A percentile compares a stretch with the other conserved stretches of the same genome.
phyloP scores from a whole-genome alignment of 2,797 vertebrate genomes.

The Sebastes umbrosus region DNA sequence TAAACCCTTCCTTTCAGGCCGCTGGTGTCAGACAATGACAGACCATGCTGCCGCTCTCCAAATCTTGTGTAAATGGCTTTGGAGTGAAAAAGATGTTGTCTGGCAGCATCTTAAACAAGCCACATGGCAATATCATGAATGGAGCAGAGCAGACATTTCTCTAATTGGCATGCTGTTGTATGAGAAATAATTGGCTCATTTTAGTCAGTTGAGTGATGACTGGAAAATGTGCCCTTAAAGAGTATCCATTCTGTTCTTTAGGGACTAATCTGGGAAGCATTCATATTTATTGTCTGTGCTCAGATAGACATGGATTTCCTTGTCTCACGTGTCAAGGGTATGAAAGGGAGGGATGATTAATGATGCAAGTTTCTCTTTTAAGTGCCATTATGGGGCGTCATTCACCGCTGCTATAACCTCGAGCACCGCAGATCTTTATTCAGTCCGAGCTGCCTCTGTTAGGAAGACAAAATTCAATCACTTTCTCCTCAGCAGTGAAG shows the following conservation, averaged over 20 bases:
- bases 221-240: constrained; percentile 87
- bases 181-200: constrained; percentile 94
- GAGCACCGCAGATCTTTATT: constrained; percentile 70
- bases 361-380: constrained; percentile 83
- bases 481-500: constrained; percentile 27
- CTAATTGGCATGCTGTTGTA: constrained; percentile 88
- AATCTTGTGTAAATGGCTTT: constrained; percentile 53
- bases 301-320: constrained; percentile 90
- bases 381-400: constrained; percentile 79
- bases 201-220: constrained; percentile 92
- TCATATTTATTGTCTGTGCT: constrained; percentile 90
- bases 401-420: constrained; percentile 69
- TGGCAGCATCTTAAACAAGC: constrained; percentile 72
- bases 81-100: constrained; percentile 63
- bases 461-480: constrained; percentile 58
- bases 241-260: constrained; percentile 84
- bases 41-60: constrained; percentile 36
- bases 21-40: constrained; percentile 59
- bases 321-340: constrained; percentile 85
- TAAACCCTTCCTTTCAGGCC: constrained; percentile 23
- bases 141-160: constrained; percentile 78
- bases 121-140: constrained; percentile 72
- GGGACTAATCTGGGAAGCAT: constrained; percentile 92
- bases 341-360: constrained; percentile 91
- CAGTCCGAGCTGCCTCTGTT: constrained; percentile 38